Percentiles rank a stretch among this genome's conserved stretches.
phyloP scores from a whole-genome alignment of 2,113 vertebrate genomes.

The Phylloscopus whistleri region DNA sequence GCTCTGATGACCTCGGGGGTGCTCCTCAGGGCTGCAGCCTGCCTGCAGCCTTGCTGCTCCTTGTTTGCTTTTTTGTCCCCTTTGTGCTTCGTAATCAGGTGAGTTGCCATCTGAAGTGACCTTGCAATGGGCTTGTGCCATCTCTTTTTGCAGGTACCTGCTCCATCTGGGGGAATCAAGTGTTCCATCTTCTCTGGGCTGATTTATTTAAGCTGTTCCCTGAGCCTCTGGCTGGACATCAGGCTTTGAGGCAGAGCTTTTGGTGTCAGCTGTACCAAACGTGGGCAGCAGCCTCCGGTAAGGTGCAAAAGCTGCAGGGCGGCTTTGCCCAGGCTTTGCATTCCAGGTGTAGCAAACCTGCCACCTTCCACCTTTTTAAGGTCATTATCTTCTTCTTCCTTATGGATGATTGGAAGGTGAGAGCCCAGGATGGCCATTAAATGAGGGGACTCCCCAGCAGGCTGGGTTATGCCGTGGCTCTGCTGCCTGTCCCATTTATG shows the following conservation, averaged over 20 bases:
- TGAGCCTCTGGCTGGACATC: not conserved
- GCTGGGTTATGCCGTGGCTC: not conserved
- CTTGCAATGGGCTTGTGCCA: rapidly evolving
- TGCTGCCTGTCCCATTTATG: rapidly evolving
- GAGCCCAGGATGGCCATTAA: not conserved
- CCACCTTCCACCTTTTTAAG: not conserved
- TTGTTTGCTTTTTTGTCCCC: not conserved
- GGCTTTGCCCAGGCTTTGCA: not conserved
- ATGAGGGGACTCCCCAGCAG: not conserved
- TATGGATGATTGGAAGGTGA: not conserved
- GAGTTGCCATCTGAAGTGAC: not conserved
- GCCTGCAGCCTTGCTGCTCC: not conserved
- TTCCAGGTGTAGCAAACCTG: no score
- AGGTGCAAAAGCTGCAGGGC: not conserved
- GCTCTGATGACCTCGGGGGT: not conserved
- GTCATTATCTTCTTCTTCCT: not conserved
- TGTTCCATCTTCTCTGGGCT: not conserved
- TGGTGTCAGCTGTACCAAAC: not conserved
- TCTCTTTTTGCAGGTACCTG: not conserved
- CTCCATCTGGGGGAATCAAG: not conserved
- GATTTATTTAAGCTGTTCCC: not conserved
- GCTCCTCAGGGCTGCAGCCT: not conserved
- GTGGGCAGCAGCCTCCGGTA: rapidly evolving
- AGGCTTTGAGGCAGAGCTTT: not conserved
- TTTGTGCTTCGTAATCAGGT: rapidly evolving